Conservation (phyloP, 1,140 invertebrate genomes). For the Drosophila murphyi region DNA sequence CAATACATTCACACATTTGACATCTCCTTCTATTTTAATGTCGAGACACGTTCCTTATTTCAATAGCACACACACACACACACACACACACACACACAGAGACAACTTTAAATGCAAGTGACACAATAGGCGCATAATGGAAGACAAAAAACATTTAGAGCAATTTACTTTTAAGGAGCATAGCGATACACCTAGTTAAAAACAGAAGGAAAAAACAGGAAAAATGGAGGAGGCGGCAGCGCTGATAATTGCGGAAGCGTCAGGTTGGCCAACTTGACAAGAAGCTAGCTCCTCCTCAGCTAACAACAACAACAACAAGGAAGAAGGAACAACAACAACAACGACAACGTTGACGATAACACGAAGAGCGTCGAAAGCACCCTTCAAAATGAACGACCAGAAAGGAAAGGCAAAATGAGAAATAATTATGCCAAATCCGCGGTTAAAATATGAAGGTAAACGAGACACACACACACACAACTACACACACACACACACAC, state of each 20-base stretch:
- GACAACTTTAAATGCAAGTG: slow-evolving; percentile 75
- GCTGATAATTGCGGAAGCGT: slow-evolving; percentile 79
- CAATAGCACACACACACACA: slow-evolving; percentile 37
- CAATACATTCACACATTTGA: slow-evolving; percentile 51
- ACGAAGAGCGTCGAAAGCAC: slow-evolving; percentile 55
- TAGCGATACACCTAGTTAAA: slow-evolving; percentile 62
- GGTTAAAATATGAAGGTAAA: slow-evolving; percentile 71
- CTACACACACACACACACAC: too few relatives aligned
- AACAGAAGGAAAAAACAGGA: slow-evolving; percentile 20
- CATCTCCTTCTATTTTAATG: slow-evolving; percentile 54
- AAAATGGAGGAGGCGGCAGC: slow-evolving; percentile 34
- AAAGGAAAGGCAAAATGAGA: slow-evolving; percentile 66
- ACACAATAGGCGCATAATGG: slow-evolving; percentile 74
- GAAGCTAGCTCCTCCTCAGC: slow-evolving; percentile 73
- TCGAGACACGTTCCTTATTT: slow-evolving; percentile 47
- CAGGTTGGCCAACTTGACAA: slow-evolving; percentile 74
- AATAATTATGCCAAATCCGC: slow-evolving; percentile 81
- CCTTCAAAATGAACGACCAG: slow-evolving; percentile 53
- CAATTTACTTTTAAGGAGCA: slow-evolving; percentile 67
- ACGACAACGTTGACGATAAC: slow-evolving; percentile 10
- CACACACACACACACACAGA: slow-evolving; percentile 48
- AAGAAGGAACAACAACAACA: slow-evolving; percentile 30
- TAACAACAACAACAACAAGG: slow-evolving; percentile 19
- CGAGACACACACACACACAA: background rate
- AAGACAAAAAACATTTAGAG: slow-evolving; percentile 66